Base-by-base conservation (phyloP, 2,797 vertebrate species). In the Crypturellus tataupa region DNA sequence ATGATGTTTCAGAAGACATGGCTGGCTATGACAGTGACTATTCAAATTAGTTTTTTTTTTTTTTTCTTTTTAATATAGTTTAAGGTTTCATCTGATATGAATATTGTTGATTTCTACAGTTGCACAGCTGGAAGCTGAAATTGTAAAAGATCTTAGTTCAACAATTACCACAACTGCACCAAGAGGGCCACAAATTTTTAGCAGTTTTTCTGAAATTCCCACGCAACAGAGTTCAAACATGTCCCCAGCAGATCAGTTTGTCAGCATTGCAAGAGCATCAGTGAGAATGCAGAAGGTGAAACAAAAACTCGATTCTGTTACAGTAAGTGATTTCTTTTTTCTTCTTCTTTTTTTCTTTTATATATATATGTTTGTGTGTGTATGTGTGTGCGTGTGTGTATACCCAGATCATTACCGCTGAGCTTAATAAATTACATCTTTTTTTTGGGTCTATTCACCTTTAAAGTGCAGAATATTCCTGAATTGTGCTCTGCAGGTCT, bases 291-390 rank as follows among this genome's bases (percentile, higher is more conserved):
- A 98, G 94, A 98, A 98, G 90, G 98, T 99, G 56, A 98, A 98
- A 95, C 98, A 99, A 92, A 99, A 98, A 73, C 98, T 99, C 21
- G 98, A 99, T 95, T 99, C 99, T 40, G 99, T 99, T 87, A 97
- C 97, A 85, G 99, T 99, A 98, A 98, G 97, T 98, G 46, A 86
- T 33, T 77, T 85, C 80, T 62, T 29, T 60, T 78, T 91, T 47
- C 10, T 47, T 11, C 23, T 47, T 47, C 10, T 46, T 46, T 46
- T 46, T 20, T 46, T 20, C 21, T 21, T 47, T 47, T 47, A 46
- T 21, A 46, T 46, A 46, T 46, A 46, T 20, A 46, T 39, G 11
- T 39, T 10, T 39, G 9, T 39, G 9, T 39, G 9, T 39, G 37
- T 39, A 10, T 39, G 9, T 39, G 11, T 17, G 15, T 7, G 15